phyloP scores from a whole-genome alignment of 2,113 vertebrate genomes.

The Campylomormyrus tamandua region DNA sequence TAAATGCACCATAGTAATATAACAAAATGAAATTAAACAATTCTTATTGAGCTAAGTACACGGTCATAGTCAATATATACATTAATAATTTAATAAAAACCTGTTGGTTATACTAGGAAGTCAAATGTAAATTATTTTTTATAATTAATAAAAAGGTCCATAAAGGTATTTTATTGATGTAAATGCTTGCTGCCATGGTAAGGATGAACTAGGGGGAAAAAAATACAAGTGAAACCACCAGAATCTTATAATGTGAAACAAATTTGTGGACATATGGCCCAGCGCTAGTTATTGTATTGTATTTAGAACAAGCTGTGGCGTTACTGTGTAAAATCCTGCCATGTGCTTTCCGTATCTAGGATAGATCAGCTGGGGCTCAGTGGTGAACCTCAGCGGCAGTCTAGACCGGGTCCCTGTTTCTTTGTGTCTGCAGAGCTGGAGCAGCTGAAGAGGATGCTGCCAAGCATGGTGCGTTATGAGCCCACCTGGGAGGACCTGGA shows the following conservation, averaged over 20 bases:
- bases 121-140: background rate
- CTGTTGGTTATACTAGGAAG: background rate
- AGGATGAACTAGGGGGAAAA: background rate
- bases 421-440: conserved; percentile 60
- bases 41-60: too few relatives aligned
- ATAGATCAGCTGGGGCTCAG: background rate
- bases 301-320: background rate
- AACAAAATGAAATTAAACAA: too few relatives aligned
- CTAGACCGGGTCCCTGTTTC: background rate
- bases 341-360: background rate
- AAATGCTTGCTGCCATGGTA: background rate
- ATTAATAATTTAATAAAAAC: background rate
- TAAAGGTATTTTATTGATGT: background rate
- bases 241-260: background rate
- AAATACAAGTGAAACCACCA: background rate
- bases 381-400: background rate
- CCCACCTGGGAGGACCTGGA: conserved; percentile 75
- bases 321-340: background rate
- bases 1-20: background rate
- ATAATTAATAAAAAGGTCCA: background rate
- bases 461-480: conserved; percentile 81
- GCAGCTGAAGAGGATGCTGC: conserved; percentile 69
- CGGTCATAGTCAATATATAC: background rate
- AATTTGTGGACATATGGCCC: background rate
- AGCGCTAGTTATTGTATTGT: background rate